A percentile compares a stretch with the other conserved stretches of the same genome.
These are phyloP conservation scores for Leptinotarsa tumamoca DNA, from an alignment of 2,888 invertebrate species.

Conservation along the genomic window DNA sequence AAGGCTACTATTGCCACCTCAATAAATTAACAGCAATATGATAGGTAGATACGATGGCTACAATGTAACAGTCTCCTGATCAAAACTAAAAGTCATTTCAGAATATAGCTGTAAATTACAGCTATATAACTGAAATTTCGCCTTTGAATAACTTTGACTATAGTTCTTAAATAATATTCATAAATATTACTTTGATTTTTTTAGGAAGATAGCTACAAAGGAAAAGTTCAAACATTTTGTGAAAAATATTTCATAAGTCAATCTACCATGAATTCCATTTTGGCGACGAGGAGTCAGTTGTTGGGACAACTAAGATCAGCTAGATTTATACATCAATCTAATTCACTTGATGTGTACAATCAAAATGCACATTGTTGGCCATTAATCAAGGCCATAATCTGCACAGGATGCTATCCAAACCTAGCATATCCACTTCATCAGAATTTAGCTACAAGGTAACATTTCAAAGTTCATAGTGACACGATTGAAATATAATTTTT, in stretches of 20 bases:
- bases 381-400: conserved; percentile 89
- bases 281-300: conserved; percentile 85
- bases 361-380: conserved; percentile 88
- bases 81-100: too few species aligned
- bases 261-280: conserved; percentile 91
- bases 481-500: too few species aligned
- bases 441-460: conserved; percentile 67
- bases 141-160: too few species aligned
- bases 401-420: conserved; percentile 92
- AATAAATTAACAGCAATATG: too few species aligned
- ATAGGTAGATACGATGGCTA: too few species aligned
- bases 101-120: too few species aligned
- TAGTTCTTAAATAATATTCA: neutral
- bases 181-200: conserved; percentile 37
- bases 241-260: conserved; percentile 81
- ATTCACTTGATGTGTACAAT: conserved; percentile 84
- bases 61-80: too few species aligned
- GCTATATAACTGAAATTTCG: too few species aligned
- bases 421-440: conserved; percentile 70
- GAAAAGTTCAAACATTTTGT: conserved; percentile 79
- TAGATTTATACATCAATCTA: conserved; percentile 76
- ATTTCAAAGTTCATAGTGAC: conserved; percentile 6
- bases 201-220: conserved; percentile 71
- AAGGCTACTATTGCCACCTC: too few species aligned
- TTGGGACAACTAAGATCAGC: conserved; percentile 83